Percentiles rank a stretch among this genome's conserved stretches.
Conservation (phyloP, 2,888 invertebrate genomes). For the Plemyria rubiginata region DNA sequence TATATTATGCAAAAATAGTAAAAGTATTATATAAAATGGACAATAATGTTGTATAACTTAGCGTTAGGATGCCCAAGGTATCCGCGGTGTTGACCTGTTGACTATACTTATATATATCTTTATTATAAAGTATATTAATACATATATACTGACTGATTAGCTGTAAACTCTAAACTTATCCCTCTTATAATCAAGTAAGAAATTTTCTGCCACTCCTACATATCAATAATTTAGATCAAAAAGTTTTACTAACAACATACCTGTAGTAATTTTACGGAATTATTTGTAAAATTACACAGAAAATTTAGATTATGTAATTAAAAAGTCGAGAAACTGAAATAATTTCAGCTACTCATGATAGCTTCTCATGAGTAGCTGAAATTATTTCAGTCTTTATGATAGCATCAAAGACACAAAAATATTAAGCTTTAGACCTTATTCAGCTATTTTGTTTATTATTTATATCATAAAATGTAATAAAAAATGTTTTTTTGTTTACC, state of each 20-base stretch:
- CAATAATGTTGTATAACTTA: constrained; percentile 70
- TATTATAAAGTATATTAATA: constrained; percentile 49
- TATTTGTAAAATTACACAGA: constrained; percentile 30
- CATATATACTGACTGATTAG: constrained; percentile 42
- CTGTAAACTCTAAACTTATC: constrained; percentile 83
- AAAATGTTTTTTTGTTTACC: neutral
- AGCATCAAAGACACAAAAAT: constrained; percentile 42
- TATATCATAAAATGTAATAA: neutral
- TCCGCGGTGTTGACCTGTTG: constrained; percentile 80
- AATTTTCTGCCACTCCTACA: constrained; percentile 64
- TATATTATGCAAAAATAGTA: constrained; percentile 77
- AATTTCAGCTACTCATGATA: no score
- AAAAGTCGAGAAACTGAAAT: constrained; percentile 33
- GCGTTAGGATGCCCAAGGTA: constrained; percentile 83
- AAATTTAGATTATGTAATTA: constrained; percentile 44
- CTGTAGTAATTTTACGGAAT: constrained; percentile 47
- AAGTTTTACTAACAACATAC: constrained; percentile 39
- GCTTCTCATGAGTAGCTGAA: constrained; percentile 47
- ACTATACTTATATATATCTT: constrained; percentile 66
- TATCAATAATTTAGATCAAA: constrained; percentile 16
- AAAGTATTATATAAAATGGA: constrained; percentile 78
- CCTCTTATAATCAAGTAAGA: constrained; percentile 58
- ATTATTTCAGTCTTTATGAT: constrained; percentile 53
- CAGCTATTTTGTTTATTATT: neutral
- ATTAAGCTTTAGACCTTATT: constrained; percentile 24